These are phyloP conservation scores for Hystrix brachyura DNA, from an alignment of 2,113 vertebrate genomes.

Conservation along the genomic window DNA sequence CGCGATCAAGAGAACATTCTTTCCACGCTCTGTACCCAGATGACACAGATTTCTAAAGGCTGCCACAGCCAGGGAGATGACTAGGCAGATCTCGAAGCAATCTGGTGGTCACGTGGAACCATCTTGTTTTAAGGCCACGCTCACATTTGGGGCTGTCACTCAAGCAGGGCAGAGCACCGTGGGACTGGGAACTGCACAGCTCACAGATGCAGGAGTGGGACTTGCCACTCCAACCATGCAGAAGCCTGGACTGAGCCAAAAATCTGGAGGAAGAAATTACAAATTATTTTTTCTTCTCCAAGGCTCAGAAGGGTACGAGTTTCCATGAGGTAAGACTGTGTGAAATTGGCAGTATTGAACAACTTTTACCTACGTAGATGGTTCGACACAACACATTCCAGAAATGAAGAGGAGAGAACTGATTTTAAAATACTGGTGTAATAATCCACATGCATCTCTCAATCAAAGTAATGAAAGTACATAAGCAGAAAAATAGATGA, in stretches of 20 bases:
- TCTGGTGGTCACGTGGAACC: slow-evolving; percentile 60
- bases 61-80: slow-evolving; percentile 64
- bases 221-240: slow-evolving; percentile 48
- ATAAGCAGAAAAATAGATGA: not conserved
- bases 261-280: slow-evolving; percentile 52
- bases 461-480: not conserved
- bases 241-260: slow-evolving; percentile 25
- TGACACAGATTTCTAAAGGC: slow-evolving; percentile 72
- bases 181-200: slow-evolving; percentile 61
- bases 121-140: slow-evolving; percentile 64
- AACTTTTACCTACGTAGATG: slow-evolving; percentile 18
- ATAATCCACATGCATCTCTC: not conserved
- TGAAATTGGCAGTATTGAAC: slow-evolving; percentile 9
- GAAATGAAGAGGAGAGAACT: slow-evolving; percentile 9
- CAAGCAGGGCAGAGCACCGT: not conserved
- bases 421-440: not conserved
- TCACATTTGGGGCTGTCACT: slow-evolving; percentile 31
- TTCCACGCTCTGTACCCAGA: slow-evolving; percentile 63
- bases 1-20: slow-evolving; percentile 56
- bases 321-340: not conserved
- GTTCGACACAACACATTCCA: not conserved
- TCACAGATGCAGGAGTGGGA: slow-evolving; percentile 55
- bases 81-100: slow-evolving; percentile 64
- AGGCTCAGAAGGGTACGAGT: not conserved
- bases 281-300: slow-evolving; percentile 9